Evolutionary conservation across 2,113 vertebrate genomes (phyloP), one percentile per base, ranked within the genome.

Genomic region (Nothoprocta perdicaria): DNA sequence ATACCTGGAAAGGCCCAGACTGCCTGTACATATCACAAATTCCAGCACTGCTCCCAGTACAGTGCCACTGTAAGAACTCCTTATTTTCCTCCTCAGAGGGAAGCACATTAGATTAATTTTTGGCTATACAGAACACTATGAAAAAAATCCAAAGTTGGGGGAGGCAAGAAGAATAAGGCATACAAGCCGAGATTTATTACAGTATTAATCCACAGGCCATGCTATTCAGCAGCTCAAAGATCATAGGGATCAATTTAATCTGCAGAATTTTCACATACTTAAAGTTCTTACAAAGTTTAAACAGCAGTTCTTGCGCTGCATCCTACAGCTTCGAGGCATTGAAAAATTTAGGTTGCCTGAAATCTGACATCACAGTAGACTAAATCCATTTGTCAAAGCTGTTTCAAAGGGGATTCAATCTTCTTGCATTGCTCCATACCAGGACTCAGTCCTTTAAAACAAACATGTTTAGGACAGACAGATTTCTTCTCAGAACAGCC

Each of bases 201-300:
- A 53, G 58, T 18, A 73, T 66, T 93, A 95, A 93, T 76, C 84
- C 88, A 80, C 50, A 80, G 67, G 19, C 60, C 81, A 33, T 14
- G 62, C 60, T 89, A 35, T 52, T 82, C 63, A 77, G 26, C 85
- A 75, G 75, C 57, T 91, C 35, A 74, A 73, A 92, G 82, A 89
- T 76, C 78, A 53, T 19, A 81, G 76, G 80, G 74, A 90, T 93
- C 73, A 74, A 73, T 84, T 89, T 78, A 92, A 95, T 88, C 89
- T 61, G 81, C 78, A 90, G 88, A 95, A 82, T 95, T 93, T 83
- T 65, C 9, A 13, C 68, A 87, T 95, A 89, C 75, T 94, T 90
- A 23, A 68, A 88, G 72, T 88, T 96, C 81, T 78, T 87, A 63
- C 9, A 2, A 38, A 93, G 89, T 92, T 89, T 74, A 67, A 87